Base-by-base conservation (phyloP, 2,888 invertebrate species). In the Lysandra bellargus region DNA sequence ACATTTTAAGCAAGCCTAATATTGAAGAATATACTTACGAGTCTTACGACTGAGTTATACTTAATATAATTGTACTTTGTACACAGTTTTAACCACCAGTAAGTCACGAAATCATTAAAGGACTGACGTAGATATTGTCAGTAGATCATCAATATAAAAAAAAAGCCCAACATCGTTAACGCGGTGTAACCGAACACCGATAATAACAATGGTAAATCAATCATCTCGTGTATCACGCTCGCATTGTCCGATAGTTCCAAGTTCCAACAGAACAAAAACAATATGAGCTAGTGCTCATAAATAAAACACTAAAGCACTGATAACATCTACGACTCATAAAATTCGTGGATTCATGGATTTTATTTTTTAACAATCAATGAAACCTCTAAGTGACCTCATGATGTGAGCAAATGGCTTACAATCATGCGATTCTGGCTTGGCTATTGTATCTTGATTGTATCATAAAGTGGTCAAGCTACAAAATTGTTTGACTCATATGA, bases 191-290 rank as follows among this genome's bases (percentile, higher is more conserved):
- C 33, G 69, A 69, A 69, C 69, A 69, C 69, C 69, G 30, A 69
- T 17, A 69, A 69, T 2, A 69, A 37, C 69, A 64, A 64, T 69
- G 69, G 33, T 12, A 4, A 69, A 69, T 69, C 69, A 69, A 33
- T 69, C 33, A 4, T 37, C 33, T 69, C 37, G 69, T 69, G 69
- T 69, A 33, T 33, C 33, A 69, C 69, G 69, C 69, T 33, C 33
- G 23, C 1, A 69, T 69, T 69, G 69, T 14, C 69, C 14, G 69
- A 33, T 69, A 33, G 69, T 69, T 69, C 69, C 69, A 69, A 69
- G 30, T 69, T 69, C 69, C 69, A 69, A 69, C 69, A 4, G 33
- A 69, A 69, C 12, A 33, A 69, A 69, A 69, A 69, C 69, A 69
- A 69, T 69, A 69, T 9, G 4, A 33, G 33, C 49, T 49, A 49